A percentile compares a stretch with the other conserved stretches of the same genome.
Evolutionary conservation across 2,797 vertebrate genomes (phyloP).

Genomic region (Pseudocheirus occidentalis): DNA sequence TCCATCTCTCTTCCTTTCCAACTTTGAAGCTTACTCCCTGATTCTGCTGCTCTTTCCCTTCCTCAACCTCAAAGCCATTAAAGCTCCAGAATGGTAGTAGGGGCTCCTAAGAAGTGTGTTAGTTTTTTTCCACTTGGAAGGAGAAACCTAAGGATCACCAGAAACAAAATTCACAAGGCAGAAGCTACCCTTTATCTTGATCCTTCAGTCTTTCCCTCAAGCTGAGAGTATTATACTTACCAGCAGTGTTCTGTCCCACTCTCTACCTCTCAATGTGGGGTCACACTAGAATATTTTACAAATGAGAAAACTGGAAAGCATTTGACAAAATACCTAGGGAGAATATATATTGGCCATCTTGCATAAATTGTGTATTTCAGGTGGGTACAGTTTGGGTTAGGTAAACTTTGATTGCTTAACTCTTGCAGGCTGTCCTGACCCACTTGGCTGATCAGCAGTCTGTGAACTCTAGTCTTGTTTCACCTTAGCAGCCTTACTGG

Average conservation of each 20-base stretch:
- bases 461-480: conserved; percentile 25
- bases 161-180: not conserved
- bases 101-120: not conserved
- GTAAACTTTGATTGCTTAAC: not conserved
- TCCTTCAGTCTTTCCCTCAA: not conserved
- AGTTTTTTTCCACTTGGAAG: too few relatives aligned
- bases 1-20: not conserved
- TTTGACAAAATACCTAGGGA: not conserved
- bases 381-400: not conserved
- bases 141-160: too few relatives aligned
- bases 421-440: conserved; percentile 59
- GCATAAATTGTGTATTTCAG: not conserved
- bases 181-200: not conserved
- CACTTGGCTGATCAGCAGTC: conserved; percentile 48
- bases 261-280: not conserved
- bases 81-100: not conserved
- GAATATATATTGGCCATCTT: not conserved
- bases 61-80: not conserved
- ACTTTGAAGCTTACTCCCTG: not conserved
- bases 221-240: not conserved
- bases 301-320: not conserved
- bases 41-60: not conserved
- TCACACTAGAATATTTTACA: not conserved
- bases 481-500: conserved; percentile 15
- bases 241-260: not conserved